Evolutionary conservation across 2,888 invertebrate species (phyloP).

Genomic region (Standfussiana lucernea): DNA sequence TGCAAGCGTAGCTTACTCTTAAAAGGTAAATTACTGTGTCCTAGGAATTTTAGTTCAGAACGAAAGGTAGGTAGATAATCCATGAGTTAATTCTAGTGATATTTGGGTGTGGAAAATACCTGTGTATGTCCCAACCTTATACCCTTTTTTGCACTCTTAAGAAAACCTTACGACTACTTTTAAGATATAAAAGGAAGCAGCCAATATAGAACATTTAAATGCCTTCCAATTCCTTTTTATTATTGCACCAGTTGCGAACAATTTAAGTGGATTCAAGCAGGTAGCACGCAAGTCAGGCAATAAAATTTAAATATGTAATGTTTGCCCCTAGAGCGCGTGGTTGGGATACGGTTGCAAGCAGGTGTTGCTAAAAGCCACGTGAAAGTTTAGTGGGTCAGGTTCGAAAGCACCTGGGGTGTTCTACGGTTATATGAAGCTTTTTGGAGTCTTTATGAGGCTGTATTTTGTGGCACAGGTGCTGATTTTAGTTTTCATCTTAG

Average conservation of each 20-base stretch:
- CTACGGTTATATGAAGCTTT: not conserved
- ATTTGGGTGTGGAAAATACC: not conserved
- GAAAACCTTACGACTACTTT: not conserved
- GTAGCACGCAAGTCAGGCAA: conserved; percentile 34
- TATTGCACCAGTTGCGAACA: conserved; percentile 37
- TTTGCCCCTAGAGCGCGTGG: conserved; percentile 36
- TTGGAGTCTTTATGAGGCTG: not conserved
- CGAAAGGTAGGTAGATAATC: not conserved
- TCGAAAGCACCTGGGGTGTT: conserved; percentile 22
- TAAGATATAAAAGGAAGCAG: conserved; percentile 19
- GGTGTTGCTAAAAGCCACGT: conserved; percentile 39
- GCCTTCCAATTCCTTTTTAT: conserved; percentile 46
- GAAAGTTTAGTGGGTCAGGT: conserved; percentile 38
- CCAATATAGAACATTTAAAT: conserved; percentile 24
- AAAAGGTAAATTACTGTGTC: not conserved
- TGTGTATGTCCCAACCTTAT: not conserved
- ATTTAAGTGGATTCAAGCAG: conserved; percentile 29
- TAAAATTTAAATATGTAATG: conserved; percentile 59
- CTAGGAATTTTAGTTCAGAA: not conserved
- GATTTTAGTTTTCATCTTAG: not conserved
- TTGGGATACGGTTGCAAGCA: conserved; percentile 14
- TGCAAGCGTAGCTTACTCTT: not conserved
- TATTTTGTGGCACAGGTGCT: conserved; percentile 11
- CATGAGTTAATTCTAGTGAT: not conserved
- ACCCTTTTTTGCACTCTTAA: not conserved